Base-by-base conservation (phyloP, 2,113 vertebrate species). In the Garra rufa region DNA sequence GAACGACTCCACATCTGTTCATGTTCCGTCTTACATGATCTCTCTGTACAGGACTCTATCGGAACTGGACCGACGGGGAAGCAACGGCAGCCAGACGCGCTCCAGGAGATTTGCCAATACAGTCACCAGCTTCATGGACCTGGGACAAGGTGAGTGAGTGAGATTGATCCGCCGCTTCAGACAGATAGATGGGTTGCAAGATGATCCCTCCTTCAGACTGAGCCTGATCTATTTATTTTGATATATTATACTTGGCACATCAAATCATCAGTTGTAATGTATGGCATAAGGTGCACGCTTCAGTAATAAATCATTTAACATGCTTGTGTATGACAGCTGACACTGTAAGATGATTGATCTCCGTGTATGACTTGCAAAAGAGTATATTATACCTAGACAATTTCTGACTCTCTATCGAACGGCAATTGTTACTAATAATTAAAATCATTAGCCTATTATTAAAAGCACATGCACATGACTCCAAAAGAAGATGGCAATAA, bases 101-200 rank as follows among this genome's bases (percentile, higher is more conserved):
- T 82, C 85, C 75, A 89, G 82, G 67, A 81, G 87, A 87, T 88
- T 85, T 75, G 93, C 93, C 15, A 95, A 96, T 90, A 96, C 95
- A 0, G 94, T 96, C 87, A 96, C 95, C 80, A 96, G 95, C 91
- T 96, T 96, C 90, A 92, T 93, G 19, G 96, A 96, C 85, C 93
- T 92, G 89, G 92, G 92, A 79, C 89, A 86, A 89, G 93, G 93
- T 94, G 88, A 87, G 93, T 94, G 88, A 87, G 91, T 88, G 73
- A 15, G 61, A 70, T 4, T 55, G 75, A 41, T 46, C 82, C 26
- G 52, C 24, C 82, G 21, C 44, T 13, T 21, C 14, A 41, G 57
- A 52, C 28, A 24, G 67, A 57, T 13, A 30, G 74, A 44, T 76
- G 61, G 44, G 75, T 21, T 61, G 38, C 63, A 46, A 61, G 11